Base-by-base conservation (phyloP, 2,797 vertebrate genomes). In the Oryzias dopingdopingensis region DNA sequence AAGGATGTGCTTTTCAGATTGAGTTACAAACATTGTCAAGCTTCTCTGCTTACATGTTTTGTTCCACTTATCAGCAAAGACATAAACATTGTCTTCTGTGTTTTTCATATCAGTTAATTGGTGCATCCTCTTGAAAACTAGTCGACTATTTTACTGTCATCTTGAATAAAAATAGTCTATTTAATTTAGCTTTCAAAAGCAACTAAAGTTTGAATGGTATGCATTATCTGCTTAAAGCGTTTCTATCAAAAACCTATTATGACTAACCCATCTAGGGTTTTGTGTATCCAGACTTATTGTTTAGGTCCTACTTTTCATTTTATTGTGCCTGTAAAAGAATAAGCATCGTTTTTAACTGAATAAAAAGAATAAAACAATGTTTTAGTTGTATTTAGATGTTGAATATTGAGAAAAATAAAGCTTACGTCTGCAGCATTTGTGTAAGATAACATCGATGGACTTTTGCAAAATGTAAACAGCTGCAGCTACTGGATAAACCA, bases 401-500 rank as follows among this genome's bases (percentile, higher is more conserved):
- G 44, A n/a, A 23, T 58, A 52, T 16, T 42, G 3, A 44, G 1
- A 57, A 53, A 48, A 22, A 69, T 29, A 56, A 22, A 5, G 2
- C 5, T 10, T 26, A 49, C 59, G 40, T 18, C 45, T 18, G 1
- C 18, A 14, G 18, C 37, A 5, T 16, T 37, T 52, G 42, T 23
- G 3, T 24, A 37, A 26, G 23, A 55, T 43, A 16, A 32, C 32
- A 22, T 42, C 16, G 42, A 23, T 1, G 1, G 17, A 47, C 49
- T 16, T 59, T 45, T 58, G 46, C 20, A 17, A 40, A 68, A 64
- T 60, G 48, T 17, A 74, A 65, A 40, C 66, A 77, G 52, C 72
- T 66, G 70, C 66, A 43, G 58, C 73, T 70, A 62, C 67, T 74
- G 73, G 58, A 48, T 52, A 68, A 37, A 16, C 26, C 24, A 64